Evolutionary conservation across 1,140 invertebrate genomes (phyloP).

Genomic region (Lordiphosa clarofinis): DNA sequence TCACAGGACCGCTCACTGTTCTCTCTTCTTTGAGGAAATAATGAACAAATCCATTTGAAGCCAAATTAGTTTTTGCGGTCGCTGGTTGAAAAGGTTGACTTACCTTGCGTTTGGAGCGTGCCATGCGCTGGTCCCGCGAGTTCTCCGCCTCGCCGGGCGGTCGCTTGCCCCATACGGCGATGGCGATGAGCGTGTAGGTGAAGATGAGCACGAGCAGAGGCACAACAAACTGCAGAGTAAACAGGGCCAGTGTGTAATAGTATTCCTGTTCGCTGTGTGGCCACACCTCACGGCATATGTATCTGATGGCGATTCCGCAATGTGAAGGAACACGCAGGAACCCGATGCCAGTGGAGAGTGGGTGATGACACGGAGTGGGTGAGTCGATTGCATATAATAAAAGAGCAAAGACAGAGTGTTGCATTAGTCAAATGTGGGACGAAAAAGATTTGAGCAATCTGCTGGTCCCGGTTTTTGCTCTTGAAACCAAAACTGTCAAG

Average conservation of each 20-base stretch:
- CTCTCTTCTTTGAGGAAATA: conserved; percentile 4
- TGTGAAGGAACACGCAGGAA: conserved; percentile 5
- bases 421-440: conserved; percentile 33
- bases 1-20: background rate
- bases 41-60: conserved; percentile 31
- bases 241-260: conserved; percentile 88
- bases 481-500: conserved; percentile 1
- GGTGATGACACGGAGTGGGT: conserved; percentile 15
- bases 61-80: conserved; percentile 70
- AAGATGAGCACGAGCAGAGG: conserved; percentile 91
- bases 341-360: background rate
- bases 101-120: conserved; percentile 94
- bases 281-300: conserved; percentile 86
- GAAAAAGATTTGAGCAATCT: conserved; percentile 4
- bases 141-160: conserved; percentile 92
- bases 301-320: conserved; percentile 78
- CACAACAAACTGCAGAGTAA: conserved; percentile 92
- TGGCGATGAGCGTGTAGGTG: conserved; percentile 92
- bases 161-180: conserved; percentile 93
- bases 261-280: conserved; percentile 81
- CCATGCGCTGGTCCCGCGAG: conserved; percentile 89
- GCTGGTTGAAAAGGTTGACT: conserved; percentile 42
- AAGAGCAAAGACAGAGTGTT: conserved; percentile 22
- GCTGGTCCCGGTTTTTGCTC: conserved; percentile 1
- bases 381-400: conserved; percentile 26